A percentile compares a stretch with the other conserved stretches of the same genome.
phyloP scores from a whole-genome alignment of 2,888 invertebrate species.

The Resseliella maxima region DNA sequence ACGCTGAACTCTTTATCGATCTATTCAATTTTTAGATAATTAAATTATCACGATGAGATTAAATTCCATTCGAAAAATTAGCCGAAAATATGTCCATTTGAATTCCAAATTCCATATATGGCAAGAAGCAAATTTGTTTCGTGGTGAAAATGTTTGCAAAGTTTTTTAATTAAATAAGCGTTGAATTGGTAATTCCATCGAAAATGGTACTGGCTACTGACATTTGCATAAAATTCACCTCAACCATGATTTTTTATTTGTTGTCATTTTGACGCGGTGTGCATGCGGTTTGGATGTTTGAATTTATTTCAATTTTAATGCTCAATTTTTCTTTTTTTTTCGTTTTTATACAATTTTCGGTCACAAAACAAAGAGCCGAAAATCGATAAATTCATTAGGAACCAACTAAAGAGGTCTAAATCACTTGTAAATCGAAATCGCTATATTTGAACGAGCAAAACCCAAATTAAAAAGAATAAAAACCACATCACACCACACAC shows the following conservation, averaged over 20 bases:
- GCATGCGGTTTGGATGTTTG: constrained; percentile 35
- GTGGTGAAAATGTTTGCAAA: no score
- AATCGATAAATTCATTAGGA: constrained; percentile 7
- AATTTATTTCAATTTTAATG: background rate
- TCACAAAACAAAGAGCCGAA: background rate
- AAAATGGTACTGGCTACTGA: background rate
- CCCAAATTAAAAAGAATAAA: background rate
- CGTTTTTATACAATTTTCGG: background rate
- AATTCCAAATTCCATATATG: background rate
- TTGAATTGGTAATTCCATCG: background rate
- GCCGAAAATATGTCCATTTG: background rate
- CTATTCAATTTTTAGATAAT: constrained; percentile 14
- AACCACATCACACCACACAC: constrained; percentile 44
- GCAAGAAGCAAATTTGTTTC: background rate
- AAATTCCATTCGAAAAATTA: background rate
- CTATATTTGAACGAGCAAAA: background rate
- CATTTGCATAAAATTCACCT: constrained; percentile 24
- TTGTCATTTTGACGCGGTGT: background rate
- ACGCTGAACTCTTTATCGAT: background rate
- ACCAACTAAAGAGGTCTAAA: constrained; percentile 39
- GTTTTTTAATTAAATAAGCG: no score
- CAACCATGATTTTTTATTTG: constrained; percentile 4
- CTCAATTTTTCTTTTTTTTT: no score
- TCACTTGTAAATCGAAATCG: constrained; percentile 11
- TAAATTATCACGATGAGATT: background rate